phyloP scores from a whole-genome alignment of 2,888 invertebrate genomes.

The Eupithecia vulgata region DNA sequence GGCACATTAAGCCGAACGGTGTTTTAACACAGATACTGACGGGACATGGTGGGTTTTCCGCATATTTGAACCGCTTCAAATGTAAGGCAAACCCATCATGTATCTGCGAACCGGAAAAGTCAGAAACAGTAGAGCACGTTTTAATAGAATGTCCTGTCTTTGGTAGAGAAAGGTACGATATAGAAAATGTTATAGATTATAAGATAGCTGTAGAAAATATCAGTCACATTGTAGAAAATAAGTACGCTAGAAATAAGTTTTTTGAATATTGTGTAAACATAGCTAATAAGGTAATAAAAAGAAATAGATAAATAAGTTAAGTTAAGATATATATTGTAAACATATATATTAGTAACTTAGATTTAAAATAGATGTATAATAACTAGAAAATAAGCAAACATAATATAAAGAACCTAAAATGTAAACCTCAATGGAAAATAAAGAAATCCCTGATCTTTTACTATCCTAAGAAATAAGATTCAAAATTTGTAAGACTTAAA shows the following conservation, averaged over 20 bases:
- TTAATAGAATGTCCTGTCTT: conserved; percentile 8
- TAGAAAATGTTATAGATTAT: neutral
- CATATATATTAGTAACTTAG: too few species aligned
- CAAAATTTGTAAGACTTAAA: too few species aligned
- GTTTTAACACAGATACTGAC: neutral
- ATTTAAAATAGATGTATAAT: too few species aligned
- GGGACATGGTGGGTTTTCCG: conserved; percentile 11
- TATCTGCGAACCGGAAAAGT: conserved; percentile 6
- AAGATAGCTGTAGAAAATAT: neutral
- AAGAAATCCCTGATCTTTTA: too few species aligned
- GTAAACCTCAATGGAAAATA: too few species aligned
- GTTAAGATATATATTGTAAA: neutral
- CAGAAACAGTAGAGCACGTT: neutral
- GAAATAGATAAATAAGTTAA: neutral
- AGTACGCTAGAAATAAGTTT: neutral
- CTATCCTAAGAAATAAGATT: too few species aligned
- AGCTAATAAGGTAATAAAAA: neutral
- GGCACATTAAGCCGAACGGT: neutral
- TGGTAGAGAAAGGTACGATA: neutral
- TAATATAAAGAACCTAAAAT: too few species aligned
- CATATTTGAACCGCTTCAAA: conserved; percentile 15
- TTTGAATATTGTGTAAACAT: neutral
- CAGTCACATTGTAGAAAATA: neutral
- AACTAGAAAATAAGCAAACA: too few species aligned
- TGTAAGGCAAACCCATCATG: neutral